Evolutionary conservation across 2,888 invertebrate genomes (phyloP), one percentile per base, ranked within the genome.

Genomic region (Neoascia interrupta): DNA sequence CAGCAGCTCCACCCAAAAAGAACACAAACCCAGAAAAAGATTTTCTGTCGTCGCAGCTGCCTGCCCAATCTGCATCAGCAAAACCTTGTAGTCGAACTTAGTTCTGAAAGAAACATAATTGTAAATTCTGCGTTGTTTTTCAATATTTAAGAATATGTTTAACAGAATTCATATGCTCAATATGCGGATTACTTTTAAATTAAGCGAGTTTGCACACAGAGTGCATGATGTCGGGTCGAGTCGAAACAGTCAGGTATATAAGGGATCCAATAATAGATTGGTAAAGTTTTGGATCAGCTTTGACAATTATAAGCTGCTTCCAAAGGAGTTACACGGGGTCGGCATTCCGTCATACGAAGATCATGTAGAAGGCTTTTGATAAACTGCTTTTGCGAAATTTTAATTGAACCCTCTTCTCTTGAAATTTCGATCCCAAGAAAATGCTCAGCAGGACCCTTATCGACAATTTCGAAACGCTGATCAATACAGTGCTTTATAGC

Each of bases 1-100:
- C 49, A 13, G 39, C 61, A 4, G 16, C 47, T 15, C 36, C 36
- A n/a, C 15, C 36, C 31, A 51, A 11, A 10, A 49, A 5, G 15
- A 43, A 43, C 0, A 43, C 43, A 19, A 43, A 43, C 1, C 58
- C 58, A 1, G 58, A 37, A 13, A 39, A 43, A 1, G 58, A 58
- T 13, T 15, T 58, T 11, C 39, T 56, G 19, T 73, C 68, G 13
- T 19, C 49, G 8, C 10, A 21, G 36, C 47, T 45, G 5, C 64
- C 54, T 3, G 45, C 73, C 81, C 73, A 80, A 43, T 73, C 68
- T 15, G 76, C 81, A 63, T 79, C 79, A 13, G 41, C 54, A 49
- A 31, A 72, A 16, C 53, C 49, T 34, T 19, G n/a, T 4, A 72
- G n/a, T 2, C 4, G 28, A 16, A 36, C 3, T 8, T 26, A 41